phyloP scores from a whole-genome alignment of 2,888 invertebrate genomes.

The Eilema depressum region DNA sequence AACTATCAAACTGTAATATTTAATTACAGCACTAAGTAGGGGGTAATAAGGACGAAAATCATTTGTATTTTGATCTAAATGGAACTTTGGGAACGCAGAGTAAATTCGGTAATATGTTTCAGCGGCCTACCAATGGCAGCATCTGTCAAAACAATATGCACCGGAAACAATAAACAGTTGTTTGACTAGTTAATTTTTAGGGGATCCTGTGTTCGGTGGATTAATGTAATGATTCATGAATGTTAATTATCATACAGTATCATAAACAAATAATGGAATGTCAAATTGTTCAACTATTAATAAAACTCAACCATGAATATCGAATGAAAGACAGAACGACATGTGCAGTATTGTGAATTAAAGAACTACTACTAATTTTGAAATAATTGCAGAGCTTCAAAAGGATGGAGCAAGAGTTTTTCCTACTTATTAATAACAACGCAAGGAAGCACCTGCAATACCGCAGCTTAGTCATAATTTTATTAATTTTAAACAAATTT shows the following conservation, averaged over 20 bases:
- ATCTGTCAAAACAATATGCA: conserved; percentile 80
- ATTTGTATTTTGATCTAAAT: conserved; percentile 33
- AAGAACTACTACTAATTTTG: too few relatives aligned
- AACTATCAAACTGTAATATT: conserved; percentile 41
- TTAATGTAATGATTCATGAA: conserved; percentile 49
- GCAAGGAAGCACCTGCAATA: not conserved
- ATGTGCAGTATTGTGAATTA: too few relatives aligned
- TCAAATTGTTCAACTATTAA: not conserved
- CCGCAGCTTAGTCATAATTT: too few relatives aligned
- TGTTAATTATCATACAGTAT: conserved; percentile 40
- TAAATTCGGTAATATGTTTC: conserved; percentile 38
- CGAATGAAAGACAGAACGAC: too few relatives aligned
- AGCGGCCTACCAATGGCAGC: conserved; percentile 57
- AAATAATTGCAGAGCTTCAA: not conserved
- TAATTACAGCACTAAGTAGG: conserved; percentile 43
- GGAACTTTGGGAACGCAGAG: conserved; percentile 35
- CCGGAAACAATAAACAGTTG: conserved; percentile 77
- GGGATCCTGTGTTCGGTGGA: conserved; percentile 45
- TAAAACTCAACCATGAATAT: not conserved
- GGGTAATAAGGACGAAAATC: conserved; percentile 53
- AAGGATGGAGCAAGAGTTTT: not conserved
- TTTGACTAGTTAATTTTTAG: conserved; percentile 61
- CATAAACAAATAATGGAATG: conserved; percentile 11
- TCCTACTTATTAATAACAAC: not conserved
- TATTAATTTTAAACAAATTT: too few relatives aligned